Evolutionary conservation across 2,888 invertebrate genomes (phyloP).

Genomic region (Nineta flava): DNA sequence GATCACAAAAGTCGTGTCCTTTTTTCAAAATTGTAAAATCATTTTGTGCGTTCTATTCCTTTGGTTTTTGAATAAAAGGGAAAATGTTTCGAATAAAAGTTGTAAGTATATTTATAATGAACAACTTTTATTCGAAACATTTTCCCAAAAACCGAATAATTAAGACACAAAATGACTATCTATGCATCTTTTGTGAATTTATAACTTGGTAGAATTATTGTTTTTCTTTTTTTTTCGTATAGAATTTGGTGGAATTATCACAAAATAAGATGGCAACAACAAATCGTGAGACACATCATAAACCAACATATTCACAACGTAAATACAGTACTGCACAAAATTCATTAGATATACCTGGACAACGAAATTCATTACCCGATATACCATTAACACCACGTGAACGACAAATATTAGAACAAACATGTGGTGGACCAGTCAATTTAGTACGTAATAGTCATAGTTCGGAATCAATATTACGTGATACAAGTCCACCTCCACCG

Average conservation of each 20-base stretch:
- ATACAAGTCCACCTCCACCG: slow-evolving; percentile 62
- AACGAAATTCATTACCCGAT: slow-evolving; percentile 58
- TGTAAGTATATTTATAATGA: too few relatives aligned
- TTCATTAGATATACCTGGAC: slow-evolving; percentile 31
- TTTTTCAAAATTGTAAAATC: too few relatives aligned
- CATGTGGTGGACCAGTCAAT: slow-evolving; percentile 26
- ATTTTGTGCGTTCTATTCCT: too few relatives aligned
- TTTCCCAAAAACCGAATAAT: too few relatives aligned
- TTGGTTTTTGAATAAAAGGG: too few relatives aligned
- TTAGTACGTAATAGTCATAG: slow-evolving; percentile 64
- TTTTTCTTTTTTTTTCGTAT: slow-evolving; percentile 10
- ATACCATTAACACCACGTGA: slow-evolving; percentile 72
- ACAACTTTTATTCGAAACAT: too few relatives aligned
- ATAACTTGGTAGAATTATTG: background rate
- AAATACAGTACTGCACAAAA: slow-evolving; percentile 22
- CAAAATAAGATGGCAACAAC: slow-evolving; percentile 56
- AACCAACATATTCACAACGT: slow-evolving; percentile 30
- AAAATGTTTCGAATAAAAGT: too few relatives aligned
- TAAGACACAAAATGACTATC: too few relatives aligned
- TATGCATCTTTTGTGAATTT: slow-evolving; percentile 4
- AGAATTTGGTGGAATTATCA: slow-evolving; percentile 62
- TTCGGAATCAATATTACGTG: slow-evolving; percentile 61
- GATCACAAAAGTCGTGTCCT: too few relatives aligned
- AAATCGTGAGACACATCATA: slow-evolving; percentile 11
- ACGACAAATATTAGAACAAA: slow-evolving; percentile 45